Conservation (phyloP, 2,113 vertebrate genomes). For the Cyprinodon brontotheroides region DNA sequence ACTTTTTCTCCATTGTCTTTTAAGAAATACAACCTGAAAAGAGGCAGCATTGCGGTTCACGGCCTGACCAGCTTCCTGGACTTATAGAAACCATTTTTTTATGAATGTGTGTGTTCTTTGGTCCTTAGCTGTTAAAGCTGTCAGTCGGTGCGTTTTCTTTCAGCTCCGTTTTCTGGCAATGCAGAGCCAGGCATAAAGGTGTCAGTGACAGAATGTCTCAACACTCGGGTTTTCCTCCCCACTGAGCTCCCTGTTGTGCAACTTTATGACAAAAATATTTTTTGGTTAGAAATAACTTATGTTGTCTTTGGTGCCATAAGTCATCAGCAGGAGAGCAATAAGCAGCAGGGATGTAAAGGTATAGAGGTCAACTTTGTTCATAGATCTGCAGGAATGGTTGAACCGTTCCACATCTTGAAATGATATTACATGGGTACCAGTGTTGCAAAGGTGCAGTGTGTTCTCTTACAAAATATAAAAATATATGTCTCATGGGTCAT, state of each 20-base stretch:
- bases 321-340: conserved; percentile 46
- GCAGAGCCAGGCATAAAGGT: conserved; percentile 42
- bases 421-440: background rate
- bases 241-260: conserved; percentile 39
- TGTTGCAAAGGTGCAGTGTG: background rate
- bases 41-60: conserved; percentile 44
- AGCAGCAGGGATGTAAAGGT: conserved; percentile 3
- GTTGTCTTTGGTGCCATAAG: conserved; percentile 24
- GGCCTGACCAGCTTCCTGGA: conserved; percentile 55
- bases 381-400: background rate
- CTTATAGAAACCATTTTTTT: conserved; percentile 46
- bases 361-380: conserved; percentile 21
- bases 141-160: conserved; percentile 49
- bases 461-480: background rate
- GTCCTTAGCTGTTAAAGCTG: conserved; percentile 20
- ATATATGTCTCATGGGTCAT: background rate
- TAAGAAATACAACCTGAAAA: conserved; percentile 23
- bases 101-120: conserved; percentile 32
- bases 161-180: conserved; percentile 38
- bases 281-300: conserved; percentile 30
- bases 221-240: conserved; percentile 33
- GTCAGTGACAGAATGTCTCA: conserved; percentile 47
- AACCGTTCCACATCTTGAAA: background rate
- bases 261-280: conserved; percentile 66
- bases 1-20: conserved; percentile 43